A percentile compares a stretch with the other conserved stretches of the same genome.
Evolutionary conservation across 2,113 vertebrate species (phyloP).

Genomic region (Saimiri boliviensis): DNA sequence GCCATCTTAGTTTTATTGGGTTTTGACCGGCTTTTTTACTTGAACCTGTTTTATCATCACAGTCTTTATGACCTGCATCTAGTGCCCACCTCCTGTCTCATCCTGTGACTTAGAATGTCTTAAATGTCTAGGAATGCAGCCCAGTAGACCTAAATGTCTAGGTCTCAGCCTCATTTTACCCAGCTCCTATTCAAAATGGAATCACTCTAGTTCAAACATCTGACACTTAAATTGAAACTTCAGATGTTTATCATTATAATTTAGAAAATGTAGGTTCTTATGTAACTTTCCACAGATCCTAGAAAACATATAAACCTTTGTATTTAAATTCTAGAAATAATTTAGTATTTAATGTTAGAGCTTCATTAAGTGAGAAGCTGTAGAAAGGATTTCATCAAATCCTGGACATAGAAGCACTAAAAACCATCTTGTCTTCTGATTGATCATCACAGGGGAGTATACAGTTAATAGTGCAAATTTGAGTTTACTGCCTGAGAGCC

Average conservation of each 20-base stretch:
- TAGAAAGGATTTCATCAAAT: not conserved
- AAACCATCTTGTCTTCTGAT: not conserved
- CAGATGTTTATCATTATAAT: not conserved
- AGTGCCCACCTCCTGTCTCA: no score
- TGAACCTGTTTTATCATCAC: no score
- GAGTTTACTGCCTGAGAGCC: not conserved
- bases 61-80: no score
- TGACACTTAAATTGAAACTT: not conserved
- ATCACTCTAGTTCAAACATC: no score
- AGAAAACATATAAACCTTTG: constrained; percentile 19
- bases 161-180: no score
- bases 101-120: no score
- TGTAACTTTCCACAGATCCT: not conserved
- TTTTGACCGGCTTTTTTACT: no score
- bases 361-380: not conserved
- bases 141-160: no score
- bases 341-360: not conserved
- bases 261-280: not conserved
- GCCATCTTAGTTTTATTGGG: no score
- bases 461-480: not conserved
- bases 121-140: no score
- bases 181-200: no score
- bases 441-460: not conserved
- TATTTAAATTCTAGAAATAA: constrained; percentile 34
- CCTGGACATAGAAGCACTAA: not conserved